These are phyloP conservation scores for Oceanodroma leucorhoa DNA, from an alignment of 2,797 vertebrate genomes.

Conservation along the genomic window DNA sequence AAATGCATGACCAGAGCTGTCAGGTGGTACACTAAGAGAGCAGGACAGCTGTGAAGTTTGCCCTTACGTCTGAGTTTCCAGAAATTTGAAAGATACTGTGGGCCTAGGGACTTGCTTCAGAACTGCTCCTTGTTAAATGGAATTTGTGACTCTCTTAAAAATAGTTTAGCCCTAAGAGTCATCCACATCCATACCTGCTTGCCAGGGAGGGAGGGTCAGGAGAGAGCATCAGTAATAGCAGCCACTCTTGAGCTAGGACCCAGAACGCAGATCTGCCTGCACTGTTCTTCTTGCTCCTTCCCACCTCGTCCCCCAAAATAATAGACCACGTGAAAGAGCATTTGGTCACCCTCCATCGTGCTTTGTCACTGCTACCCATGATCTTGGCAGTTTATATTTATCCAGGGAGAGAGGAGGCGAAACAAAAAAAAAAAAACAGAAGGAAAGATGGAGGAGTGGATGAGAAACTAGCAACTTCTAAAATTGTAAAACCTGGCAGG, in stretches of 20 bases:
- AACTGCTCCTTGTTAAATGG: neutral
- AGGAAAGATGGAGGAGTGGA: slow-evolving; percentile 11
- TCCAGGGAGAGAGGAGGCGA: neutral
- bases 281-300: neutral
- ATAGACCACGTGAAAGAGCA: neutral
- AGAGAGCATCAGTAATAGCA: neutral
- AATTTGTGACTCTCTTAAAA: neutral
- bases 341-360: neutral
- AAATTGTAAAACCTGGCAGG: neutral
- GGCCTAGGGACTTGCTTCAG: neutral
- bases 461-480: slow-evolving; percentile 2
- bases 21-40: neutral
- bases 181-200: neutral
- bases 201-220: neutral
- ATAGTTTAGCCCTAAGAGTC: neutral
- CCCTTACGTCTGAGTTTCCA: neutral
- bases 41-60: neutral
- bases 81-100: neutral
- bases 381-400: slow-evolving; percentile 8
- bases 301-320: neutral
- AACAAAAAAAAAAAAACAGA: neutral
- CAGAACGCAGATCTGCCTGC: neutral
- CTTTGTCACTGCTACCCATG: neutral
- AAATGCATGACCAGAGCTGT: neutral
- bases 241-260: neutral